Percentiles rank a stretch among this genome's conserved stretches.
Evolutionary conservation across 2,113 vertebrate species (phyloP).

Genomic region (Marcusenius ussheri): DNA sequence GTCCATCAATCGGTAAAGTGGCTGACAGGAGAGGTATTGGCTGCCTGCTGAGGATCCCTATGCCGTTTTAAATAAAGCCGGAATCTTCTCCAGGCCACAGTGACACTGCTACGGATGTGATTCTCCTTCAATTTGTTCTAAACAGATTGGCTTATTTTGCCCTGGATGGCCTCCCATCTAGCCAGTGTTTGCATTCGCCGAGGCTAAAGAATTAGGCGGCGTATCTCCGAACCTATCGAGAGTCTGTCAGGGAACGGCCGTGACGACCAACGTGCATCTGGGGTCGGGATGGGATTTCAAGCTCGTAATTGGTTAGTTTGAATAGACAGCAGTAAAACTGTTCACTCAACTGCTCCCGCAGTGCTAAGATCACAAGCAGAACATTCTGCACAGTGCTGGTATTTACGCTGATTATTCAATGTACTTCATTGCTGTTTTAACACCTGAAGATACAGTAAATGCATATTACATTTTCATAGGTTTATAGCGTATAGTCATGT

Average conservation of each 20-base stretch:
- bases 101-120: not conserved
- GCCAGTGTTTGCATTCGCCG: not conserved
- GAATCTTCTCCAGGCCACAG: not conserved
- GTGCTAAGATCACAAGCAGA: not conserved
- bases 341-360: not conserved
- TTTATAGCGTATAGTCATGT: not conserved
- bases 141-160: not conserved
- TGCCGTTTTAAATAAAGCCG: conserved; percentile 1
- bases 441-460: not conserved
- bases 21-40: conserved; percentile 16
- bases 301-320: not conserved
- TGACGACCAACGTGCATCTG: not conserved
- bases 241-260: not conserved
- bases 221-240: not conserved
- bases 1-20: not conserved
- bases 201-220: not conserved
- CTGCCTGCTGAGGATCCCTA: not conserved
- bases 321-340: not conserved
- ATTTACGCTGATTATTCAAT: not conserved
- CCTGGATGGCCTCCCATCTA: not conserved
- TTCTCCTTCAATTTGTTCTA: conserved; percentile 2
- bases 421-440: not conserved
- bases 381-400: not conserved
- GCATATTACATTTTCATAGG: not conserved
- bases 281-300: not conserved